Evolutionary conservation across 1,140 invertebrate genomes (phyloP).

Genomic region (Megathymus violae): DNA sequence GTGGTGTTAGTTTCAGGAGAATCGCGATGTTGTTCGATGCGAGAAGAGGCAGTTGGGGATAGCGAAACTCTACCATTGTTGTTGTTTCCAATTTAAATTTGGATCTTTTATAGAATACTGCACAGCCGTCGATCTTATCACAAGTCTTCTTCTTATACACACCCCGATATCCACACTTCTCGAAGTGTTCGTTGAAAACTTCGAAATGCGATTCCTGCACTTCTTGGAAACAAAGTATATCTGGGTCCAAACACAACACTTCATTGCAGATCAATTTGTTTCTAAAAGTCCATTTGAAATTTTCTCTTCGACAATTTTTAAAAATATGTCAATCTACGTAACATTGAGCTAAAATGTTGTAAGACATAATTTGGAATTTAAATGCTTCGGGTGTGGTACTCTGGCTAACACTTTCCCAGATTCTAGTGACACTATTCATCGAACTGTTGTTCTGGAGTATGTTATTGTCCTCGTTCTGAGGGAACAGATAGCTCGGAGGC

Average conservation of each 20-base stretch:
- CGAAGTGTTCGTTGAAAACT: background rate
- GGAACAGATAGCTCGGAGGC: too few species aligned
- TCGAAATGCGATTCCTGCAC: background rate
- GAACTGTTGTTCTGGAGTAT: too few species aligned
- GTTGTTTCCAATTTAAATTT: background rate
- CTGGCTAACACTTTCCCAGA: background rate
- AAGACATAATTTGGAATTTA: background rate
- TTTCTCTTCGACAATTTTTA: background rate
- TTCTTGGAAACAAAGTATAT: background rate
- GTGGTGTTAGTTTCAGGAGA: background rate
- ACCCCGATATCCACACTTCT: background rate
- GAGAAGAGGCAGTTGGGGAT: background rate
- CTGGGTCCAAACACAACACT: background rate
- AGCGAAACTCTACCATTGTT: background rate
- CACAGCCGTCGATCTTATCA: background rate
- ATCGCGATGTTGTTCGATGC: background rate
- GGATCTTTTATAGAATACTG: background rate
- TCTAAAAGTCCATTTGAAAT: background rate
- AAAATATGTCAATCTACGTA: background rate
- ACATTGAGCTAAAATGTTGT: background rate
- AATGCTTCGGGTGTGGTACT: background rate
- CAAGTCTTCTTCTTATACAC: constrained; percentile 1
- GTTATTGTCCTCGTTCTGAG: too few species aligned
- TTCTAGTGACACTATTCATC: background rate
- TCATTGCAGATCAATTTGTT: background rate